Evolutionary conservation across 2,797 vertebrate species (phyloP).

Genomic region (Chromobotia macracanthus): DNA sequence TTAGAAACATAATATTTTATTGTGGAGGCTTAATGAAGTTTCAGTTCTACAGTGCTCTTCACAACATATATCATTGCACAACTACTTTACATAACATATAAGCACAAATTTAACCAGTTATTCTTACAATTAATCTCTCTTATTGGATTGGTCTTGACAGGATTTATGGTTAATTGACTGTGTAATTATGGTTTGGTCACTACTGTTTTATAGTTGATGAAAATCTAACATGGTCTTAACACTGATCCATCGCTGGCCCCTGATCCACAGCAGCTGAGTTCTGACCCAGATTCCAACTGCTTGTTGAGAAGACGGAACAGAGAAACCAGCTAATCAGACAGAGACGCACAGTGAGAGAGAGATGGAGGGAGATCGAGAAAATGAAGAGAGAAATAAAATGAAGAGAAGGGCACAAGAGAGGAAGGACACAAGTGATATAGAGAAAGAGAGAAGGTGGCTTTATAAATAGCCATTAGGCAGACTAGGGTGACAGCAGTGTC

Average conservation of each 20-base stretch:
- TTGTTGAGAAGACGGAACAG: constrained; percentile 47
- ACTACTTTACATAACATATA: no score
- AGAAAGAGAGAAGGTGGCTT: constrained; percentile 18
- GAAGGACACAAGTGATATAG: constrained; percentile 8
- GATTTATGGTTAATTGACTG: constrained; percentile 13
- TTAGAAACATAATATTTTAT: no score
- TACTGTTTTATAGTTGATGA: constrained; percentile 35
- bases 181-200: constrained; percentile 22
- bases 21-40: neutral
- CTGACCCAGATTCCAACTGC: constrained; percentile 64
- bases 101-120: no score
- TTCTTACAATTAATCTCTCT: constrained; percentile 6
- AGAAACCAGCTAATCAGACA: constrained; percentile 53
- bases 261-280: constrained; percentile 58
- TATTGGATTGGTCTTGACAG: constrained; percentile 24
- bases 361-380: constrained; percentile 3
- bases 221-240: constrained; percentile 24
- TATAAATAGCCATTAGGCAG: no score
- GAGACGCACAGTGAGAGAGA: constrained; percentile 30
- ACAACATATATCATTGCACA: no score
- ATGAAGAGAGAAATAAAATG: no score
- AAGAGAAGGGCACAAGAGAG: neutral
- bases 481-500: no score
- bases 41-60: no score
- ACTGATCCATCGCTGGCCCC: neutral